These are phyloP conservation scores for Cyprinus carpio DNA, from an alignment of 2,113 vertebrate species.

Conservation along the genomic window DNA sequence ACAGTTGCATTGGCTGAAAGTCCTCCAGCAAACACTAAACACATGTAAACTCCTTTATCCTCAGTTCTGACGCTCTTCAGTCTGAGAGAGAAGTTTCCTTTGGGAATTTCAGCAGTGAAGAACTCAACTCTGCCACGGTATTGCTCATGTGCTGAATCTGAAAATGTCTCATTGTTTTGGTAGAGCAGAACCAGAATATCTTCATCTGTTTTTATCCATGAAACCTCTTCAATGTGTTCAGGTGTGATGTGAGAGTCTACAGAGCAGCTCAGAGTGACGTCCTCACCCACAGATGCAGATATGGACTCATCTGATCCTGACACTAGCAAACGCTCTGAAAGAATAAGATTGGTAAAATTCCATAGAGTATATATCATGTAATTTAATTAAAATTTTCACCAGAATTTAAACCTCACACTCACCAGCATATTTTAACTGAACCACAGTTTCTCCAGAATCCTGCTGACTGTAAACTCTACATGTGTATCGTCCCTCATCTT, in stretches of 20 bases:
- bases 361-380: not conserved
- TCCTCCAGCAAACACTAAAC: too few relatives aligned
- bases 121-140: conserved; percentile 44
- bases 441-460: not conserved
- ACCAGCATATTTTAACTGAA: not conserved
- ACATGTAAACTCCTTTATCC: too few relatives aligned
- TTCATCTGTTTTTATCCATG: not conserved
- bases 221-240: not conserved
- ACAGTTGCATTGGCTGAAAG: conserved; percentile 21
- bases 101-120: too few relatives aligned
- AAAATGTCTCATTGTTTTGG: not conserved
- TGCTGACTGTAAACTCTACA: not conserved
- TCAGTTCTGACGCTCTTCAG: too few relatives aligned
- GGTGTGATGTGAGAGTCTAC: not conserved
- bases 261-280: not conserved
- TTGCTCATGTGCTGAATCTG: conserved; percentile 12
- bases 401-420: not conserved
- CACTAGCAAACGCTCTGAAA: not conserved
- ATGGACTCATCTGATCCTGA: not conserved
- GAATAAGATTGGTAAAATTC: not conserved
- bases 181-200: conserved; percentile 40
- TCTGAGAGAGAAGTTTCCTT: too few relatives aligned
- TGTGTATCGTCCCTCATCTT: too few relatives aligned
- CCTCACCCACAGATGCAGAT: not conserved
- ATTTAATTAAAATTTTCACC: too few relatives aligned